Evolutionary conservation across 2,888 invertebrate species (phyloP).

Genomic region (Romanomermis culicivorax): DNA sequence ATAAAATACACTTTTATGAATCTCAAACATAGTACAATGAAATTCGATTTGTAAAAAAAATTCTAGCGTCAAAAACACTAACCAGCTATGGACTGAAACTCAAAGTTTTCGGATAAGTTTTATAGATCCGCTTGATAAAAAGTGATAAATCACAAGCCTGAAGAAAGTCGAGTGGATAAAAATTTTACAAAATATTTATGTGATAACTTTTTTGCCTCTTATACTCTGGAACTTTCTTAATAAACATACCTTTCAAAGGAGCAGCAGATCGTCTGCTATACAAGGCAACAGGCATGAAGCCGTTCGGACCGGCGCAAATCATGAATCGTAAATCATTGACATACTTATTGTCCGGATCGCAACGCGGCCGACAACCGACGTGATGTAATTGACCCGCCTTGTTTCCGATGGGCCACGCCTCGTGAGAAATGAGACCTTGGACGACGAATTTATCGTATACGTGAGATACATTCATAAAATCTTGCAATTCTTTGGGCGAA

Average conservation of each 20-base stretch:
- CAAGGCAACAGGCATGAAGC: conserved; percentile 1
- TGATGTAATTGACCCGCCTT: neutral
- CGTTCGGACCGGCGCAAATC: neutral
- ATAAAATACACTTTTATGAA: too few species aligned
- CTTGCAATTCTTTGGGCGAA: neutral
- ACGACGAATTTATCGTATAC: conserved; percentile 5
- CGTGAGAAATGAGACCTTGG: neutral
- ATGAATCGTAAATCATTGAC: conserved; percentile 4
- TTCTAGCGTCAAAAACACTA: too few species aligned
- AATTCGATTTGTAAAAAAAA: too few species aligned
- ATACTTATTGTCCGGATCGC: neutral
- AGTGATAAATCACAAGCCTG: too few species aligned
- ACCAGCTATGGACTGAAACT: too few species aligned
- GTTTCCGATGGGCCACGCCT: neutral
- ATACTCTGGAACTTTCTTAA: too few species aligned
- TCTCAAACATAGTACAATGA: too few species aligned
- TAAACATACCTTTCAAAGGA: neutral
- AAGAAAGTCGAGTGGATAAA: too few species aligned
- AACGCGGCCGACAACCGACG: neutral
- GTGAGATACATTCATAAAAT: conserved; percentile 3
- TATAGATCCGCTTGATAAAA: too few species aligned
- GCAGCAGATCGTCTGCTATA: conserved; percentile 1
- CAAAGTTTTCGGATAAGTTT: too few species aligned
- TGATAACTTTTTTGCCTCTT: too few species aligned
- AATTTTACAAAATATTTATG: too few species aligned